Evolutionary conservation across 2,888 invertebrate genomes (phyloP).

Genomic region (Cerceris rybyensis): DNA sequence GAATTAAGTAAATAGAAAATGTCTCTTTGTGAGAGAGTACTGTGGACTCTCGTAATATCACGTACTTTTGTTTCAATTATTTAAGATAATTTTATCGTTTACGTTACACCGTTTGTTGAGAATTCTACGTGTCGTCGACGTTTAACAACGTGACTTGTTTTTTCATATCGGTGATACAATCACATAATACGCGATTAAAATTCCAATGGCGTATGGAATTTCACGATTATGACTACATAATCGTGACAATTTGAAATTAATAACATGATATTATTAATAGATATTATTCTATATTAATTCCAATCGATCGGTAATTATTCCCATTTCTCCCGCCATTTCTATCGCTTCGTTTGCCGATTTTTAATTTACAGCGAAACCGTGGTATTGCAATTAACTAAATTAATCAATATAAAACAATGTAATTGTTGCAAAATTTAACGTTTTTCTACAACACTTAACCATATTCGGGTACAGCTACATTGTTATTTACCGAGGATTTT

Average conservation of each 20-base stretch:
- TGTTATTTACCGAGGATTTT: no score
- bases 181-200: conserved; percentile 55
- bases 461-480: no score
- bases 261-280: conserved; percentile 20
- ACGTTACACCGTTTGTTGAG: conserved; percentile 62
- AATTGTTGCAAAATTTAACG: no score
- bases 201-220: conserved; percentile 36
- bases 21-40: conserved; percentile 18
- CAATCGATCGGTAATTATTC: no score
- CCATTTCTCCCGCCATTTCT: no score
- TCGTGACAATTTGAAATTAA: conserved; percentile 53
- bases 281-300: no score
- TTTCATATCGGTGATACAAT: conserved; percentile 45
- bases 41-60: neutral
- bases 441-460: no score
- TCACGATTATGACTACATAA: conserved; percentile 53
- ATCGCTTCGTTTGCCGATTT: no score
- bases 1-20: neutral
- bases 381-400: no score
- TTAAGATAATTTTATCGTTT: conserved; percentile 58
- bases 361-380: no score
- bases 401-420: no score
- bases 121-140: conserved; percentile 50
- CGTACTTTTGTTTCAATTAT: conserved; percentile 5
- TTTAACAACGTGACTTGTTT: conserved; percentile 58